These are phyloP conservation scores for Agrypnus murinus DNA, from an alignment of 2,888 invertebrate species.

Conservation along the genomic window DNA sequence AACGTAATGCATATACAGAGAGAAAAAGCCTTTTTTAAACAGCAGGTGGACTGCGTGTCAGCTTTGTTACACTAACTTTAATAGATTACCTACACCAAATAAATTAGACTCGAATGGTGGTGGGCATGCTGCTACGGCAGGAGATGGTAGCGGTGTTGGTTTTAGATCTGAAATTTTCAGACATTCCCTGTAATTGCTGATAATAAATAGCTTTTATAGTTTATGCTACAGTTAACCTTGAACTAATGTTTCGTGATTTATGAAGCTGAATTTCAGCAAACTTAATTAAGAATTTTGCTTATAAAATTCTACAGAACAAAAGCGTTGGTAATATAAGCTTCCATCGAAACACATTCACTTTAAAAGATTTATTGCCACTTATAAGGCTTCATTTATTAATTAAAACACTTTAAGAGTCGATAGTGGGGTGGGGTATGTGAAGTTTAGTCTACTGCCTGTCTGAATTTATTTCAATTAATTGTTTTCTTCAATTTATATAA, in stretches of 20 bases:
- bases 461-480: too few relatives aligned
- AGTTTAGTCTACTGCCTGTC: too few relatives aligned
- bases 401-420: too few relatives aligned
- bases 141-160: too few relatives aligned
- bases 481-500: too few relatives aligned
- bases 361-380: background rate
- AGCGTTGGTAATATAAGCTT: background rate
- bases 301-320: constrained; percentile 13
- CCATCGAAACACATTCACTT: background rate
- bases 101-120: constrained; percentile 41
- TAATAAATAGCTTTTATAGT: constrained; percentile 11
- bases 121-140: too few relatives aligned
- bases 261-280: constrained; percentile 16
- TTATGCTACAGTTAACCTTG: constrained; percentile 24
- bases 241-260: constrained; percentile 8
- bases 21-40: constrained; percentile 44
- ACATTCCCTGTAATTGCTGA: constrained; percentile 3
- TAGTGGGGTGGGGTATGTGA: too few relatives aligned
- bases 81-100: constrained; percentile 33
- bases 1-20: too few relatives aligned
- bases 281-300: constrained; percentile 14
- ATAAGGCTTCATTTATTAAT: too few relatives aligned
- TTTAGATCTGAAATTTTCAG: constrained; percentile 29
- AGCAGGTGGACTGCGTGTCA: constrained; percentile 44
- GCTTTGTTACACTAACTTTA: constrained; percentile 37